Evolutionary conservation across 2,888 invertebrate genomes (phyloP), one percentile per base, ranked within the genome.

Genomic region (Pheosia tremula): DNA sequence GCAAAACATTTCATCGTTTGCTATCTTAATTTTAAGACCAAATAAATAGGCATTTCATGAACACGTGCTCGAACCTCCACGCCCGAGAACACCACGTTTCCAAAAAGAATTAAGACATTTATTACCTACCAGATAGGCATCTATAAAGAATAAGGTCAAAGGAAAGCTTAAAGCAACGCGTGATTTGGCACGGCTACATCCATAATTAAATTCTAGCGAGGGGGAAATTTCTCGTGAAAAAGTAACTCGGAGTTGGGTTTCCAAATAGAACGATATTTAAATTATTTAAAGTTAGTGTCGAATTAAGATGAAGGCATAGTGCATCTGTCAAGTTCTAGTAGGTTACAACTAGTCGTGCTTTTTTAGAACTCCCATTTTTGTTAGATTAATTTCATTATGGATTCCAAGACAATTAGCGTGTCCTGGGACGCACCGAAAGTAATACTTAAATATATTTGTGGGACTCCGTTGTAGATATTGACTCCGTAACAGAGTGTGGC

Each of bases 181-280:
- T 75, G 73, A 75, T 75, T 75, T 72, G 68, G 69, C 66, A 73
- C 69, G 63, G 64, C 74, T 71, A 65, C 60, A 56, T 60, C 56
- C 66, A 61, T 75, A 73, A 75, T 75, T 75, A 73, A 71, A 71
- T 75, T 75, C 58, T 59, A 63, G 63, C 60, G 65, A 71, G 62
- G 55, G 62, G 58, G 62, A 67, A 65, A 67, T 63, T 65, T 67
- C 60, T 70, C 59, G 39, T 57, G 54, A 68, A 71, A 71, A 66
- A 66, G 53, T 67, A 69, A 67, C 59, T 59, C 60, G 62, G 41
- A 62, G 66, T 72, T 70, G 66, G 53, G 62, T 64, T 74, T 68
- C 62, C 63, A 64, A 67, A 72, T 74, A 70, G 64, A 62, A 61
- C 67, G 63, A 61, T 72, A 68, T 58, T 74, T 67, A 5, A 54